Conservation (phyloP, 2,888 invertebrate species). For the Poecilobothrus nobilitatus region DNA sequence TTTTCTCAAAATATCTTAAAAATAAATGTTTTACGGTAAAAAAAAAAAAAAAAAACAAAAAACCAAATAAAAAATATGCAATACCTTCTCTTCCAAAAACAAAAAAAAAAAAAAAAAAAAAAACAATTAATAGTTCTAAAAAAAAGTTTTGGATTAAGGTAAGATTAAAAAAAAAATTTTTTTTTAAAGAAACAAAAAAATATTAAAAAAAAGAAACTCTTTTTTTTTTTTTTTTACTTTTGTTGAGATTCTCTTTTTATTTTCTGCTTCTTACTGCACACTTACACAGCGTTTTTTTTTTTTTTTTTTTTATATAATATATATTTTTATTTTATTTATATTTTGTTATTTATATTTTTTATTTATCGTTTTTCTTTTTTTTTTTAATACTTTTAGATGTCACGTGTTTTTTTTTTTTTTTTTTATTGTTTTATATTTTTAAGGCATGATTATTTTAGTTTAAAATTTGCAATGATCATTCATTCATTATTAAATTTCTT, state of each 20-base stretch:
- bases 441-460: too few species aligned
- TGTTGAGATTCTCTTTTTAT: background rate
- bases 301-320: too few species aligned
- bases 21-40: too few species aligned
- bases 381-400: background rate
- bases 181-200: constrained; percentile 19
- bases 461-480: too few species aligned
- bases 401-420: too few species aligned
- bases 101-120: too few species aligned
- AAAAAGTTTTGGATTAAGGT: constrained; percentile 17
- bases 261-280: constrained; percentile 2
- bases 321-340: background rate
- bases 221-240: background rate
- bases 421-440: too few species aligned
- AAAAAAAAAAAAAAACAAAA: too few species aligned
- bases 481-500: too few species aligned
- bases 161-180: background rate
- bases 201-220: constrained; percentile 18
- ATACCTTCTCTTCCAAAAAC: too few species aligned
- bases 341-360: background rate
- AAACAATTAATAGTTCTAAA: background rate
- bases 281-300: constrained; percentile 1
- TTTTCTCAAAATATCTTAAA: too few species aligned
- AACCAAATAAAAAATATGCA: too few species aligned
- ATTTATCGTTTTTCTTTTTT: background rate